Percentiles rank a stretch among this genome's conserved stretches.
phyloP scores from a whole-genome alignment of 2,113 vertebrate genomes.

The Tonatia bakeri region DNA sequence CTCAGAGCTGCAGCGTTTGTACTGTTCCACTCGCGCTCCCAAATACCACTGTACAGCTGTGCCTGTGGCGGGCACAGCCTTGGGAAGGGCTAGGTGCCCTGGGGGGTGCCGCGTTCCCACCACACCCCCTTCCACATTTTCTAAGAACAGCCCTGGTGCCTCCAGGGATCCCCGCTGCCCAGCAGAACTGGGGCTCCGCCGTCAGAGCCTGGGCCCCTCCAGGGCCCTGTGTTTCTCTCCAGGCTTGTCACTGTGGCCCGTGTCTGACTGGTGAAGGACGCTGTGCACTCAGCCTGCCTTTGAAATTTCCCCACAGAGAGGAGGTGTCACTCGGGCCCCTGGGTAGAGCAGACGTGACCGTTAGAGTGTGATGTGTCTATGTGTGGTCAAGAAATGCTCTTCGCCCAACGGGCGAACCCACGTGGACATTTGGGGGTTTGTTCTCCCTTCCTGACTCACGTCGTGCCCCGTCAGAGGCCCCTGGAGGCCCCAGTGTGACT shows the following conservation, averaged over 20 bases:
- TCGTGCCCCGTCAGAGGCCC: no score
- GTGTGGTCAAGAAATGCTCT: not conserved
- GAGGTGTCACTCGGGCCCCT: not conserved
- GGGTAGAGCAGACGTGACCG: not conserved
- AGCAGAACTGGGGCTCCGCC: not conserved
- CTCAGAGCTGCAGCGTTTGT: not conserved
- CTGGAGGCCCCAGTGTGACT: not conserved
- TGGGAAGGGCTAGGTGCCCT: not conserved
- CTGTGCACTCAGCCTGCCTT: not conserved
- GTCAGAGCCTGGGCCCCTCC: not conserved
- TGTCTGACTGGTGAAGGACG: not conserved
- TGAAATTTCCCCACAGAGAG: not conserved
- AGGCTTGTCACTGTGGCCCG: not conserved
- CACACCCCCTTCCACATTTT: not conserved
- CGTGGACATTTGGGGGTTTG: accelerated
- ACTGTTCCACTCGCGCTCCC: not conserved
- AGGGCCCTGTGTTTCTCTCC: not conserved
- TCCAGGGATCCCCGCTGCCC: not conserved
- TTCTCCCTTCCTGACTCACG: not conserved
- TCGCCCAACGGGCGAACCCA: not conserved
- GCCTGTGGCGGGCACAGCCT: accelerated
- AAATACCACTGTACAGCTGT: accelerated
- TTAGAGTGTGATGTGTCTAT: no score
- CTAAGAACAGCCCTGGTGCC: not conserved
- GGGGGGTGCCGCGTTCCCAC: not conserved